These are phyloP conservation scores for Nylanderia fulva DNA, from an alignment of 1,140 invertebrate species.

Conservation along the genomic window DNA sequence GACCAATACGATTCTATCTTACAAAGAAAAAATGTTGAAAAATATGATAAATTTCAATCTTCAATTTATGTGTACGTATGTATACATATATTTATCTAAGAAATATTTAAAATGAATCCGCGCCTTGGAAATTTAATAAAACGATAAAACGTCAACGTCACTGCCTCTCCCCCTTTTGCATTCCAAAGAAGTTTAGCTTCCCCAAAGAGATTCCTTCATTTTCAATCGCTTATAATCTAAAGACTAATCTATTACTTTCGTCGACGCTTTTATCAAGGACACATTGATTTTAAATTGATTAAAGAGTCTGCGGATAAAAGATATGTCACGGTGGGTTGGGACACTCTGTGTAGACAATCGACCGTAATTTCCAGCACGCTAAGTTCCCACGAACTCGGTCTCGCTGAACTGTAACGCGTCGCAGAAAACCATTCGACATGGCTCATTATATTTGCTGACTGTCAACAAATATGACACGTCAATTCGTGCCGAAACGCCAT, in stretches of 20 bases:
- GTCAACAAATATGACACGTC: slow-evolving; percentile 26
- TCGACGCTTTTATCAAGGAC: neutral
- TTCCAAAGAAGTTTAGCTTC: neutral
- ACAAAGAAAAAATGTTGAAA: no score
- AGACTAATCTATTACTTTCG: neutral
- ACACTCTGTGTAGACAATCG: slow-evolving; percentile 10
- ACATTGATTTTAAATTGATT: slow-evolving; percentile 12
- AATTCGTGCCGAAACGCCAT: neutral
- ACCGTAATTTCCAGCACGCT: slow-evolving; percentile 8
- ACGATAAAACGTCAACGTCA: neutral
- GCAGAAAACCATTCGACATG: slow-evolving; percentile 15
- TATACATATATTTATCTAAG: no score
- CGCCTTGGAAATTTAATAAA: slow-evolving; percentile 3
- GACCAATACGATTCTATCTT: no score
- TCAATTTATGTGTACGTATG: no score
- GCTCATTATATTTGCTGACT: slow-evolving; percentile 46
- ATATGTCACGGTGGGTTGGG: neutral
- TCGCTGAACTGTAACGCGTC: neutral
- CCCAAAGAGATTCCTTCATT: neutral
- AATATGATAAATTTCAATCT: no score
- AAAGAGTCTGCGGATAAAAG: neutral
- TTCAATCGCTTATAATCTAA: slow-evolving; percentile 7
- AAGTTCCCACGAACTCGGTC: slow-evolving; percentile 15
- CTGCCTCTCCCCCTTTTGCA: no score
- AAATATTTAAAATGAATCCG: no score